These are phyloP conservation scores for Bucorvus abyssinicus DNA, from an alignment of 2,797 vertebrate genomes.

Conservation along the genomic window DNA sequence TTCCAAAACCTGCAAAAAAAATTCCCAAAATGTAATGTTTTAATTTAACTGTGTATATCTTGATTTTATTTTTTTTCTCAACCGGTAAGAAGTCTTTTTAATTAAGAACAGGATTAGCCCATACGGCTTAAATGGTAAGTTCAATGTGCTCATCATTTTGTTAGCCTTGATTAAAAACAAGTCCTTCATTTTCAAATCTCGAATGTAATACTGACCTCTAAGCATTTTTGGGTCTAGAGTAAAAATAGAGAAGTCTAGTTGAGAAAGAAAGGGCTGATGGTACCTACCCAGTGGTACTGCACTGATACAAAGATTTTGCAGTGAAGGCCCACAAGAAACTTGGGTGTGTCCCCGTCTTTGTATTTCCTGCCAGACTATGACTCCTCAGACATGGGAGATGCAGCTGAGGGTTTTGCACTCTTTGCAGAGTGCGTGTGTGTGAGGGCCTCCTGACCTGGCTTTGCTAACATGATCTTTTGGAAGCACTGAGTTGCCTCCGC, in stretches of 20 bases:
- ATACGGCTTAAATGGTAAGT: neutral
- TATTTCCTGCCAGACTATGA: neutral
- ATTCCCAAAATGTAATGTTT: conserved; percentile 1
- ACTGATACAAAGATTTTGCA: neutral
- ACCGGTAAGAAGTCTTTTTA: neutral
- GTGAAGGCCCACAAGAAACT: neutral
- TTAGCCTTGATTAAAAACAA: conserved; percentile 37
- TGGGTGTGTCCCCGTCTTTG: neutral
- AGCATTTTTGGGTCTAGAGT: neutral
- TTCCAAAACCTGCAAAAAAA: conserved; percentile 29
- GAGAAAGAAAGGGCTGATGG: neutral
- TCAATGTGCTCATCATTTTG: conserved; percentile 11
- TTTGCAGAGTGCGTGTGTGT: neutral
- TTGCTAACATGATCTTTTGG: neutral
- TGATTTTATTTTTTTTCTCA: conserved; percentile 3
- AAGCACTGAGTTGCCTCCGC: neutral
- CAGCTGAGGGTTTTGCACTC: neutral
- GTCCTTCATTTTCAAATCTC: neutral
- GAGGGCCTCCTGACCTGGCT: neutral
- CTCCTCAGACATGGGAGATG: neutral
- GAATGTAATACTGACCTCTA: neutral
- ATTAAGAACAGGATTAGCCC: conserved; percentile 37
- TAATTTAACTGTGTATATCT: conserved; percentile 24
- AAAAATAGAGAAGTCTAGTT: neutral
- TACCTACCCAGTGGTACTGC: neutral